Evolutionary conservation across 2,797 vertebrate species (phyloP), one percentile per base, ranked within the genome.

Genomic region (Anguilla anguilla): DNA sequence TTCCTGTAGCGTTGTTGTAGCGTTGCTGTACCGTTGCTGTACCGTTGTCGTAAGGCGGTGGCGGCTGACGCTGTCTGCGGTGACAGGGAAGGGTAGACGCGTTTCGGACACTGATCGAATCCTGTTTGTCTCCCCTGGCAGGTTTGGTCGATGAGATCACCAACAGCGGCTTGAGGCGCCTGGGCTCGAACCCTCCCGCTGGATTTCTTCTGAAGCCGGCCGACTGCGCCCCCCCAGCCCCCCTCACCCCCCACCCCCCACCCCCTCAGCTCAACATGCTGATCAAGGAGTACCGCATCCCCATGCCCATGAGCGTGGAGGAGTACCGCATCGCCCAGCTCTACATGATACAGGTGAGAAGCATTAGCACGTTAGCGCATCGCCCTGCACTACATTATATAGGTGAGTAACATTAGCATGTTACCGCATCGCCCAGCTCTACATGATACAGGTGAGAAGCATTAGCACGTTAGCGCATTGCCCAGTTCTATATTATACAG

Each of bases 291-390:
- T 99, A 99, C 91, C 97, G 97, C 69, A 99, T 99, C 93, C 98
- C 98, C 90, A 97, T 99, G 93, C 98, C 98, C 0, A 97, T 99
- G 98, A 99, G 98, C 15, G 98, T 99, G 97, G 98, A 99, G 86
- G 98, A 99, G 92, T 99, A 99, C 95, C 98, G 98, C 90, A 99
- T 99, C 10, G 98, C 98, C 0, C 98, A 99, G 96, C 97, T 99
- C 87, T 99, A 99, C 94, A 99, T 99, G 98, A 99, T 99, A 79
- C 98, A 99, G 98, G 98, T 99, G 92, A 95, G 35, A 35, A 35
- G 35, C 35, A 35, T 35, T 35, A 1, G 35, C 35, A 35, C 35
- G 35, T 35, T 35, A 35, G 35, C 35, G 35, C 35, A 35, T 35
- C 35, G 1, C 35, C 35, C 35, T 1, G 35, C 1, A 0, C 31